Percentiles rank a stretch among this genome's conserved stretches.
These are phyloP conservation scores for Agriopis aurantiaria DNA, from an alignment of 2,888 invertebrate species.

Conservation along the genomic window DNA sequence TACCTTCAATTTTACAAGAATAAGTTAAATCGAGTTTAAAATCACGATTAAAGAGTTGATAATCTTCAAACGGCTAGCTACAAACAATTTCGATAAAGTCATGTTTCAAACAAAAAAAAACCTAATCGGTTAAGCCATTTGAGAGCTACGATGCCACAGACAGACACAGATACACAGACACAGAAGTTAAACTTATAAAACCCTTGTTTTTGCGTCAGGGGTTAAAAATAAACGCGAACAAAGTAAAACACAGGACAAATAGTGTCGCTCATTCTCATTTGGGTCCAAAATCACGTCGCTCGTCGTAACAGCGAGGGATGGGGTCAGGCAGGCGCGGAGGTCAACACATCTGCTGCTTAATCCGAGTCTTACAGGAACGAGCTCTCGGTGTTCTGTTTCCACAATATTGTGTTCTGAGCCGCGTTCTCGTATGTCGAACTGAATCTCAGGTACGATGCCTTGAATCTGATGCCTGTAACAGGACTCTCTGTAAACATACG, in stretches of 20 bases:
- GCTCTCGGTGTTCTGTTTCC: neutral
- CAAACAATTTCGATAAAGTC: no score
- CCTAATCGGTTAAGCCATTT: no score
- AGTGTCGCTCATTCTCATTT: neutral
- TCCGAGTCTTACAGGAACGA: neutral
- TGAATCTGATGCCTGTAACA: neutral
- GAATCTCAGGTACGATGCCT: neutral
- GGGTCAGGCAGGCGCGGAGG: conserved; percentile 15
- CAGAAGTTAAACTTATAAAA: no score
- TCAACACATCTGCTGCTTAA: conserved; percentile 36
- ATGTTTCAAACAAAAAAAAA: no score
- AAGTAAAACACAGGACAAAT: neutral
- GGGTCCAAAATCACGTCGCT: conserved; percentile 14
- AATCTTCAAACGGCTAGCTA: no score
- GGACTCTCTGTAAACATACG: no score
- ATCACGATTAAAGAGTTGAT: no score
- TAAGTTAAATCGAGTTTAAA: no score
- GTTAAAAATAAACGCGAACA: neutral
- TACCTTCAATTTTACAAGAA: no score
- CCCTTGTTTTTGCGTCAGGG: no score
- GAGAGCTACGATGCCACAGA: no score
- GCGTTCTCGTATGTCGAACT: neutral
- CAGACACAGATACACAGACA: no score
- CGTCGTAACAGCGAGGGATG: conserved; percentile 16
- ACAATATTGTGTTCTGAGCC: neutral